These are phyloP conservation scores for Monopterus albus DNA, from an alignment of 2,113 vertebrate genomes.

Conservation along the genomic window DNA sequence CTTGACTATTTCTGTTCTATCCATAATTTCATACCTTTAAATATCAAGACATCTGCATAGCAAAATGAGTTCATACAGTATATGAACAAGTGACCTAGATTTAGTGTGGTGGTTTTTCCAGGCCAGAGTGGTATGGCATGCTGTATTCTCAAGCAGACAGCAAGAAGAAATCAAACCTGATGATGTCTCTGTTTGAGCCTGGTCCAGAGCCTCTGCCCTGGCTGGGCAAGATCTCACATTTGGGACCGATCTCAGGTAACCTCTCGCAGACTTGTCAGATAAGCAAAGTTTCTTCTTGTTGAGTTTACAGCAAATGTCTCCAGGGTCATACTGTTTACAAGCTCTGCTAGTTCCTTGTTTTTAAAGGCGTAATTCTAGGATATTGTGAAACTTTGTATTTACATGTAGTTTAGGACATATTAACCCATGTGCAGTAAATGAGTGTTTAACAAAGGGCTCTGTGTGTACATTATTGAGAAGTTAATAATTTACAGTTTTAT, in stretches of 20 bases:
- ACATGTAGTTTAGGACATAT: not conserved
- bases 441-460: conserved; percentile 23
- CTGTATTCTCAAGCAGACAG: conserved; percentile 98
- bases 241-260: conserved; percentile 97
- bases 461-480: conserved; percentile 19
- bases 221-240: conserved; percentile 93
- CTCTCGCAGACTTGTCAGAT: not conserved
- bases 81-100: not conserved
- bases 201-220: conserved; percentile 93
- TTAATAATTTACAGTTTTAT: conserved; percentile 46
- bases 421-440: not conserved
- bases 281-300: not conserved
- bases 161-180: conserved; percentile 99
- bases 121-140: conserved; percentile 97
- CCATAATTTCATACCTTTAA: not conserved
- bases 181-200: conserved; percentile 98
- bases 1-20: too few species aligned
- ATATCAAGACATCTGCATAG: not conserved
- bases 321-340: not conserved
- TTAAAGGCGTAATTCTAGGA: too few species aligned
- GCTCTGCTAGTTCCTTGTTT: not conserved
- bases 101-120: conserved; percentile 55
- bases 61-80: not conserved
- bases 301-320: not conserved
- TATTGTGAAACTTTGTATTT: conserved; percentile 22